Evolutionary conservation across 2,888 invertebrate species (phyloP).

Genomic region (Stenolophus ochropezus): DNA sequence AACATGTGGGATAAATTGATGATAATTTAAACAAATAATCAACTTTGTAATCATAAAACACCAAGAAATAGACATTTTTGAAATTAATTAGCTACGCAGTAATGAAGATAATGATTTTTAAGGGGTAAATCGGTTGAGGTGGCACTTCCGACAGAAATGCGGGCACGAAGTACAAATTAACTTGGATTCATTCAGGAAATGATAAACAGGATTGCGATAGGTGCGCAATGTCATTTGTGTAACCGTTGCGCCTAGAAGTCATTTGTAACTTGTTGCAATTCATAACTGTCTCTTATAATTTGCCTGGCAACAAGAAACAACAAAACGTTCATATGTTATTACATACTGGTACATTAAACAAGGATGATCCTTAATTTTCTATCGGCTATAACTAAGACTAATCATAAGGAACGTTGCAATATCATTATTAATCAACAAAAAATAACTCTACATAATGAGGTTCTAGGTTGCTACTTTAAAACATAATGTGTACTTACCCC

Average conservation of each 20-base stretch:
- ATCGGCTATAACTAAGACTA: no score
- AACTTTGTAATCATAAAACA: not conserved
- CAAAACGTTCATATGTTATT: no score
- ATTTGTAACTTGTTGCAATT: not conserved
- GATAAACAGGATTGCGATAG: not conserved
- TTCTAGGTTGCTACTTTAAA: no score
- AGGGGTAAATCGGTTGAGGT: no score
- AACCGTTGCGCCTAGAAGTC: not conserved
- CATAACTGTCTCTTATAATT: not conserved
- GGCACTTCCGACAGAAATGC: slow-evolving; percentile 36
- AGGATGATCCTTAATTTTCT: no score
- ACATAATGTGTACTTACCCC: no score
- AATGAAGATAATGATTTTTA: no score
- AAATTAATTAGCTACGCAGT: not conserved
- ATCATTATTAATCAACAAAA: no score
- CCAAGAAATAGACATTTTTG: not conserved
- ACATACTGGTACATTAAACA: no score
- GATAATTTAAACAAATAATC: slow-evolving; percentile 23
- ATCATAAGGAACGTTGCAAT: no score
- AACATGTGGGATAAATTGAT: slow-evolving; percentile 9
- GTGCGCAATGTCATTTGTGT: slow-evolving; percentile 2
- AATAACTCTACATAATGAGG: no score
- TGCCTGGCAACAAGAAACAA: no score
- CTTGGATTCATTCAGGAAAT: slow-evolving; percentile 10
- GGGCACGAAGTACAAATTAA: slow-evolving; percentile 23